A percentile compares a stretch with the other conserved stretches of the same genome.
Evolutionary conservation across 1,140 invertebrate genomes (phyloP).

Genomic region (Protaetia brevitarsis): DNA sequence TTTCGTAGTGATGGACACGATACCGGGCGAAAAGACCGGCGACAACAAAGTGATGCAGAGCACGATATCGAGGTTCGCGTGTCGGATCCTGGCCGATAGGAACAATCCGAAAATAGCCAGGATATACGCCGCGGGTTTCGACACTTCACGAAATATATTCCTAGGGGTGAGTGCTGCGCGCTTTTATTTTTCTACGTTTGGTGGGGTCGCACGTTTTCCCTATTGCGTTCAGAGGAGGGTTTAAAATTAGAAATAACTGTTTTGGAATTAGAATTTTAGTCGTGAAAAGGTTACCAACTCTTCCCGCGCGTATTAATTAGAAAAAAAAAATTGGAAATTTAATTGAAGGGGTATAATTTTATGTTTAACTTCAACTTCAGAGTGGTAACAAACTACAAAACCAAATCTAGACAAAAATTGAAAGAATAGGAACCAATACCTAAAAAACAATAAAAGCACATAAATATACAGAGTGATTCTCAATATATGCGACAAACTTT

Average conservation of each 20-base stretch:
- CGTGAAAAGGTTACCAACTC: neutral
- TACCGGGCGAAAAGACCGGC: slow-evolving; percentile 72
- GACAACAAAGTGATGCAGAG: slow-evolving; percentile 80
- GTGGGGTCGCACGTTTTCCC: neutral
- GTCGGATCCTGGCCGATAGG: slow-evolving; percentile 93
- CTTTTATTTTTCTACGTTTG: neutral
- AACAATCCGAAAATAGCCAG: slow-evolving; percentile 82
- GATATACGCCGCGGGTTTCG: slow-evolving; percentile 98
- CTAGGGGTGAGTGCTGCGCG: slow-evolving; percentile 79
- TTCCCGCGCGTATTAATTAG: too few relatives aligned
- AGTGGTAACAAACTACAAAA: too few relatives aligned
- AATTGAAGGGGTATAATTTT: too few relatives aligned
- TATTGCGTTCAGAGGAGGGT: neutral
- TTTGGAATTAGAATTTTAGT: neutral
- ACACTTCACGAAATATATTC: slow-evolving; percentile 97
- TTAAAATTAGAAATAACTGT: neutral
- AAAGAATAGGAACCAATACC: too few relatives aligned
- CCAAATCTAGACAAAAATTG: too few relatives aligned
- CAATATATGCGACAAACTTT: too few relatives aligned
- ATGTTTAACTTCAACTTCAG: too few relatives aligned
- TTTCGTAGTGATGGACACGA: slow-evolving; percentile 99
- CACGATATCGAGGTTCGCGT: slow-evolving; percentile 97
- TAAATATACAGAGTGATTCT: too few relatives aligned
- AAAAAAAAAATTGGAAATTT: too few relatives aligned
- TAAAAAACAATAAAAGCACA: too few relatives aligned